Evolutionary conservation across 2,797 vertebrate genomes (phyloP).

Genomic region (Ibycter americanus): DNA sequence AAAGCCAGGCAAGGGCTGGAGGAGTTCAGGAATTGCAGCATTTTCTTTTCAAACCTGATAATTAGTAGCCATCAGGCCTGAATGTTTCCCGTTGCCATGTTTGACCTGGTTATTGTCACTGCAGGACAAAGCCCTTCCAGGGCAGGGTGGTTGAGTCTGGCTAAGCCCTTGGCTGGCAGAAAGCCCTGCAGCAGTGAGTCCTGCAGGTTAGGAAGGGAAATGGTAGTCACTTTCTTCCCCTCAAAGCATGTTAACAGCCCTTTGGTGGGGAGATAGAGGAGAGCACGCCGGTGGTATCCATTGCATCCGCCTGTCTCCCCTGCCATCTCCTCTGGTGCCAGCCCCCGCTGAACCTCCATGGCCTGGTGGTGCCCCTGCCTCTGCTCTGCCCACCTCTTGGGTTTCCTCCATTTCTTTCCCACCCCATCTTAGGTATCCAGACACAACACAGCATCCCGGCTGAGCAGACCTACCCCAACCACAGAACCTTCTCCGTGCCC

Average conservation of each 20-base stretch:
- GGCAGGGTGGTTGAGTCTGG: rapidly evolving
- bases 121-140: not conserved
- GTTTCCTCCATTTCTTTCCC: not conserved
- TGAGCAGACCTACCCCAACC: not conserved
- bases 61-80: not conserved
- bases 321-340: not conserved
- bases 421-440: rapidly evolving
- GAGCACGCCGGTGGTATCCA: rapidly evolving
- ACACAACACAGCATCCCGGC: not conserved
- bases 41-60: not conserved
- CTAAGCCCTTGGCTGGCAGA: not conserved
- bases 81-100: not conserved
- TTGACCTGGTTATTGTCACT: not conserved
- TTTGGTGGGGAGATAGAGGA: not conserved
- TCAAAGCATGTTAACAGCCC: rapidly evolving
- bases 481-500: rapidly evolving
- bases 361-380: rapidly evolving
- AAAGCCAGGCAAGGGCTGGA: not conserved
- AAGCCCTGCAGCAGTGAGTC: not conserved
- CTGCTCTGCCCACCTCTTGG: not conserved
- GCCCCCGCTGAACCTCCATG: not conserved
- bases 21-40: not conserved
- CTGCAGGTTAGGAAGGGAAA: not conserved
- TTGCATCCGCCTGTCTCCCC: rapidly evolving
- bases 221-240: not conserved